Evolutionary conservation across 2,797 vertebrate genomes (phyloP).

Genomic region (Sebastolobus alascanus): DNA sequence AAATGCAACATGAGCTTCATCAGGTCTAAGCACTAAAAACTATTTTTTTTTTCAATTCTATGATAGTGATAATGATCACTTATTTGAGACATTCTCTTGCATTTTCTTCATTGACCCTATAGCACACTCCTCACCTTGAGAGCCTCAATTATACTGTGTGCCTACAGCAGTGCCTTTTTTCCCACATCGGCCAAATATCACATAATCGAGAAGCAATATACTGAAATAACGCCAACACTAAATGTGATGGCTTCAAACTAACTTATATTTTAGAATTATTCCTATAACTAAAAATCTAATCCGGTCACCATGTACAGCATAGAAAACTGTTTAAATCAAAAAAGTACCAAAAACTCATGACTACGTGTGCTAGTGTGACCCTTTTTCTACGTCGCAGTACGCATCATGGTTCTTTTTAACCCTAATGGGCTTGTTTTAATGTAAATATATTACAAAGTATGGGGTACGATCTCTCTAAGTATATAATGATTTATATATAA

Average conservation of each 20-base stretch:
- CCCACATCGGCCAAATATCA: conserved; percentile 30
- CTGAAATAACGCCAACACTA: conserved; percentile 13
- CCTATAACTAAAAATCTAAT: no score
- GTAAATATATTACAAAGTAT: not conserved
- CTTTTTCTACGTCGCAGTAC: not conserved
- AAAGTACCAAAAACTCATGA: not conserved
- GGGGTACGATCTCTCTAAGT: not conserved
- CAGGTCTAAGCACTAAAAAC: not conserved
- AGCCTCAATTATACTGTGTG: conserved; percentile 42
- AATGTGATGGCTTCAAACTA: not conserved
- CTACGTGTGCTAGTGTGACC: not conserved
- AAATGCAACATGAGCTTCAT: conserved; percentile 1
- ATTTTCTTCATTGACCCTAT: conserved; percentile 3
- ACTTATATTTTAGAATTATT: not conserved
- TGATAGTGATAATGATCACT: not conserved
- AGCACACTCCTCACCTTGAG: conserved; percentile 6
- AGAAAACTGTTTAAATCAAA: not conserved
- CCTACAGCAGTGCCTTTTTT: conserved; percentile 28
- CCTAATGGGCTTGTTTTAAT: not conserved
- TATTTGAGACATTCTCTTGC: not conserved
- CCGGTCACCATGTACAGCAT: no score
- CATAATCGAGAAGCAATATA: conserved; percentile 10
- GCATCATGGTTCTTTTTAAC: not conserved
- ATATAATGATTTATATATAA: not conserved
- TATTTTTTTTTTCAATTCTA: not conserved